phyloP scores from a whole-genome alignment of 2,888 invertebrate species.

The Melieria omissa region DNA sequence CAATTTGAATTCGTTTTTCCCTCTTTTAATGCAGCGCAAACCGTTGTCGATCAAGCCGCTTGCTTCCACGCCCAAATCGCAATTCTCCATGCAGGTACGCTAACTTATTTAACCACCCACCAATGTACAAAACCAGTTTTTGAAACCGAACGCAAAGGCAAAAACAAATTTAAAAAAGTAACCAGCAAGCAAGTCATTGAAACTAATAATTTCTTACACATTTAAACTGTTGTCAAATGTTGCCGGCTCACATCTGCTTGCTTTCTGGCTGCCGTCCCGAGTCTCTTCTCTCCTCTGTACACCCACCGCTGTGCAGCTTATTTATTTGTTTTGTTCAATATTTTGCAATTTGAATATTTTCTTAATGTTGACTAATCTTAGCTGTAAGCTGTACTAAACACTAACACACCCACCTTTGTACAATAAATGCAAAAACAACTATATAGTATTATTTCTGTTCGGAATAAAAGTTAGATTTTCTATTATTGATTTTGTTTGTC shows the following conservation, averaged over 20 bases:
- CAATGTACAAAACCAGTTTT: not conserved
- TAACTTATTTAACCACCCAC: constrained; percentile 38
- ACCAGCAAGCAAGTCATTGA: no score
- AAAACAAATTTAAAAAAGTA: no score
- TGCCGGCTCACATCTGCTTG: not conserved
- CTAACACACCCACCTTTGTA: constrained; percentile 26
- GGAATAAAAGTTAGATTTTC: not conserved
- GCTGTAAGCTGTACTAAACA: constrained; percentile 28
- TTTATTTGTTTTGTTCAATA: constrained; percentile 13
- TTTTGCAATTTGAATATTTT: constrained; percentile 4
- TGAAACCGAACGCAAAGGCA: no score
- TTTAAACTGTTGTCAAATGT: not conserved
- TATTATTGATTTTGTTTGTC: constrained; percentile 17
- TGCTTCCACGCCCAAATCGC: constrained; percentile 59
- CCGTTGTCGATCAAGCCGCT: constrained; percentile 59
- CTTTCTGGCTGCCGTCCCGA: constrained; percentile 4
- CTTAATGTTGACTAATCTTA: constrained; percentile 24
- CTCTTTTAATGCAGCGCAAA: constrained; percentile 58
- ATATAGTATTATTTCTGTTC: not conserved
- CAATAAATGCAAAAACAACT: not conserved
- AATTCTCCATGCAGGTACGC: constrained; percentile 66
- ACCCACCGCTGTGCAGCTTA: constrained; percentile 1
- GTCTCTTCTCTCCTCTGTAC: not conserved
- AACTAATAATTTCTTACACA: no score
- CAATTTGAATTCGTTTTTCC: constrained; percentile 31